phyloP scores from a whole-genome alignment of 2,113 vertebrate species.

The Saiga tatarica region DNA sequence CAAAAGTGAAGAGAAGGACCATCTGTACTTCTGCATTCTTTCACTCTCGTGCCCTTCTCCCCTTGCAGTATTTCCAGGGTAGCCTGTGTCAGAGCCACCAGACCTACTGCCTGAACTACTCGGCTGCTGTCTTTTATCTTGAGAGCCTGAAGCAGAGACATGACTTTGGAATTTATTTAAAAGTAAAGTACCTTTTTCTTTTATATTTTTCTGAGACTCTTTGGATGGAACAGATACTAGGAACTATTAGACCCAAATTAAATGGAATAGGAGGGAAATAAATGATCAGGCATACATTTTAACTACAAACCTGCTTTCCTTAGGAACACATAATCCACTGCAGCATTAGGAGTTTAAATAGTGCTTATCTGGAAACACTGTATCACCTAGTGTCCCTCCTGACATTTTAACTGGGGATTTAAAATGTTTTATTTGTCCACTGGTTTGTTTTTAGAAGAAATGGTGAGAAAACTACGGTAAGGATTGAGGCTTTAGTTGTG shows the following conservation, averaged over 20 bases:
- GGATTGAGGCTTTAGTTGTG: not conserved
- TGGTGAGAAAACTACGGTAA: not conserved
- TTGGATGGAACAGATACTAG: not conserved
- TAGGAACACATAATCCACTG: not conserved
- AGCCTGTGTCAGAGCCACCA: conserved; percentile 91
- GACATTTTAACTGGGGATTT: not conserved
- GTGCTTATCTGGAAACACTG: not conserved
- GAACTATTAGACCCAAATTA: not conserved
- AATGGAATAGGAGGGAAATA: not conserved
- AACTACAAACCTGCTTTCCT: not conserved
- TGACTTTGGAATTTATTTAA: conserved; percentile 91
- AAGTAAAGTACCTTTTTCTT: conserved; percentile 83
- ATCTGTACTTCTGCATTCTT: rapidly evolving
- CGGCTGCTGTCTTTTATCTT: conserved; percentile 89
- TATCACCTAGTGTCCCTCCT: not conserved
- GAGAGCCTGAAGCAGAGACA: conserved; percentile 90
- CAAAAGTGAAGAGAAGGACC: not conserved
- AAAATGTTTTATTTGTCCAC: not conserved
- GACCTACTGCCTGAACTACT: conserved; percentile 94
- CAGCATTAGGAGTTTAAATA: not conserved
- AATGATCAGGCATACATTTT: not conserved
- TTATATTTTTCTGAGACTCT: not conserved
- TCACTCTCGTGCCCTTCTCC: not conserved
- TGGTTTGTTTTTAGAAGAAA: not conserved
- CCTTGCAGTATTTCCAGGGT: conserved; percentile 85